These are phyloP conservation scores for Nematostella vectensis DNA, from an alignment of 92 coral and sea anemone species.

Conservation along the genomic window DNA sequence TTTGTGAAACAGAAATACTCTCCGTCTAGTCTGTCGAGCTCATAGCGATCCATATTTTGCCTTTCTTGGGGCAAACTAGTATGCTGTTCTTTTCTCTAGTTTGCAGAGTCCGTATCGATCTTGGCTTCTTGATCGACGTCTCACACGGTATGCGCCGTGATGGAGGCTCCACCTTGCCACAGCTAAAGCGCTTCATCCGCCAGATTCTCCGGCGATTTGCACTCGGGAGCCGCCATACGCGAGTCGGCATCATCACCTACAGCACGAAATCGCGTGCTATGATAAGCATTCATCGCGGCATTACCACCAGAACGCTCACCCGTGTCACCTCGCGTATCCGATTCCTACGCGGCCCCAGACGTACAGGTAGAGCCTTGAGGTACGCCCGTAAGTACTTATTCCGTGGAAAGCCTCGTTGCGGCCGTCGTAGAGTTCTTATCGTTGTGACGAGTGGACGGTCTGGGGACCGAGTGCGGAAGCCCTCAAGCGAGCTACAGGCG, in stretches of 20 bases:
- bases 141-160: constrained; percentile 35
- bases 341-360: constrained; percentile 13
- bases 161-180: constrained; percentile 18
- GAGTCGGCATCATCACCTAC: constrained; percentile 47
- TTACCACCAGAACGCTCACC: constrained; percentile 16
- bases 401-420: constrained; percentile 30
- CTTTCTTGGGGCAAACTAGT: not conserved
- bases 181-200: constrained; percentile 35
- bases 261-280: constrained; percentile 29
- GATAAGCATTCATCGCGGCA: constrained; percentile 23
- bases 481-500: constrained; percentile 16
- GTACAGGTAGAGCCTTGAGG: constrained; percentile 33
- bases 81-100: too few relatives aligned
- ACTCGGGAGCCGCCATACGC: constrained; percentile 31
- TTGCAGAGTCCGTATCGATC: constrained; percentile 53
- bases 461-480: constrained; percentile 18
- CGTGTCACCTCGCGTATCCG: constrained; percentile 13
- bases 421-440: constrained; percentile 31
- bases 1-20: too few relatives aligned
- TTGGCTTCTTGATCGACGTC: constrained; percentile 56
- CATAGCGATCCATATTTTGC: too few relatives aligned
- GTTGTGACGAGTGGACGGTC: constrained; percentile 31
- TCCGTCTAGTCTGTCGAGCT: too few relatives aligned
- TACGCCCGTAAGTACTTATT: constrained; percentile 24
- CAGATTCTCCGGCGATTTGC: constrained; percentile 47